Evolutionary conservation across 2,797 vertebrate genomes (phyloP).

Genomic region (Chiloscyllium punctatum): DNA sequence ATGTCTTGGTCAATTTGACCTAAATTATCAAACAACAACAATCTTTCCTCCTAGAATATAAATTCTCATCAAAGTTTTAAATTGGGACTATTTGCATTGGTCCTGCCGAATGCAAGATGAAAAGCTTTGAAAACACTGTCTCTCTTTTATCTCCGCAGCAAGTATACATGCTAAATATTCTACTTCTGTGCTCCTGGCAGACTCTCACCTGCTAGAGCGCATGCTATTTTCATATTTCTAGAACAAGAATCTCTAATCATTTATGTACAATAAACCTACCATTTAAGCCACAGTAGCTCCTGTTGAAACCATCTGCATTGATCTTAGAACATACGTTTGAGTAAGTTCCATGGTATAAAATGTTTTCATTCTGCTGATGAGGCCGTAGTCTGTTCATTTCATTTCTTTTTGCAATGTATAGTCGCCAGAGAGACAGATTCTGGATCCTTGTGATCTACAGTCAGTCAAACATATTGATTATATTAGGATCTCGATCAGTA

Average conservation of each 20-base stretch:
- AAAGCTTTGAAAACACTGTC: too few species aligned
- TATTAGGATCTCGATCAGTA: background rate
- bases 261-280: background rate
- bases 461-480: background rate
- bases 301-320: constrained; percentile 34
- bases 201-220: background rate
- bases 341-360: constrained; percentile 3
- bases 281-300: constrained; percentile 34
- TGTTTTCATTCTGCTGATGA: constrained; percentile 27
- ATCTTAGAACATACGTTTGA: background rate
- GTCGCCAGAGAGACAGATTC: constrained; percentile 18
- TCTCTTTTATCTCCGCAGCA: background rate
- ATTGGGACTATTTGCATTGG: too few species aligned
- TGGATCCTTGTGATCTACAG: constrained; percentile 24
- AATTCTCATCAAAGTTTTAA: too few species aligned
- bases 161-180: background rate
- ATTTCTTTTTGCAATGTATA: constrained; percentile 32
- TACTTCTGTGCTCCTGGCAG: background rate
- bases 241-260: background rate
- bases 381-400: background rate
- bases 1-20: too few species aligned
- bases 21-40: too few species aligned
- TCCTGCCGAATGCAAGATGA: too few species aligned
- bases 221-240: background rate
- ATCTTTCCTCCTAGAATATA: too few species aligned